Evolutionary conservation across 2,797 vertebrate genomes (phyloP).

Genomic region (Telmatherina bonti): DNA sequence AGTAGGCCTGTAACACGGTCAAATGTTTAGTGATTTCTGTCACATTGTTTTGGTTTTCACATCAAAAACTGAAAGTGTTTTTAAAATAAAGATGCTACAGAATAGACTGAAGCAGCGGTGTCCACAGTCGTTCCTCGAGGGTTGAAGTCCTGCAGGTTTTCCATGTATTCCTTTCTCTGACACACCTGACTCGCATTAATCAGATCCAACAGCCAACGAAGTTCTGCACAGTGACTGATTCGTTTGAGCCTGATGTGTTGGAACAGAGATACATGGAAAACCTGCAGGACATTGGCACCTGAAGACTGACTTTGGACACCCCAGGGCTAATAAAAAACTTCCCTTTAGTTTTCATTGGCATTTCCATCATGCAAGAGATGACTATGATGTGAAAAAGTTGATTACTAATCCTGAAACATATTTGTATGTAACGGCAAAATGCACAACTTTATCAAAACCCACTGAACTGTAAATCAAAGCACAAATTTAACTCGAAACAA

Average conservation of each 20-base stretch:
- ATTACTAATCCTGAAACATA: neutral
- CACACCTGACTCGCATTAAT: too few species aligned
- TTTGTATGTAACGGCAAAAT: neutral
- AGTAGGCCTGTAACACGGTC: neutral
- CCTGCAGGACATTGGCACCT: too few species aligned
- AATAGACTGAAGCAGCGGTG: too few species aligned
- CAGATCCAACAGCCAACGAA: too few species aligned
- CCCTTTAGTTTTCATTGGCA: neutral
- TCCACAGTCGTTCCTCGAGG: too few species aligned
- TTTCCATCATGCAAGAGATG: neutral
- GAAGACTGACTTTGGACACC: too few species aligned
- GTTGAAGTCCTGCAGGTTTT: too few species aligned
- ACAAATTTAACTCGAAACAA: neutral
- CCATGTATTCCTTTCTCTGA: too few species aligned
- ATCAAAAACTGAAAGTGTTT: neutral
- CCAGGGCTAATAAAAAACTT: too few species aligned
- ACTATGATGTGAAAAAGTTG: neutral
- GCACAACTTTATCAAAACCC: neutral
- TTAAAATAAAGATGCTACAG: neutral
- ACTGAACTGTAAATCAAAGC: neutral
- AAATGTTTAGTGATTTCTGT: slow-evolving; percentile 7
- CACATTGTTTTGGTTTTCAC: slow-evolving; percentile 2
- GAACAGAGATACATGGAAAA: too few species aligned
- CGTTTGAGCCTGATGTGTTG: too few species aligned
- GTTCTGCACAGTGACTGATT: too few species aligned